A percentile compares a stretch with the other conserved stretches of the same genome.
Evolutionary conservation across 2,113 vertebrate genomes (phyloP).

Genomic region (Cephalophus harveyi): DNA sequence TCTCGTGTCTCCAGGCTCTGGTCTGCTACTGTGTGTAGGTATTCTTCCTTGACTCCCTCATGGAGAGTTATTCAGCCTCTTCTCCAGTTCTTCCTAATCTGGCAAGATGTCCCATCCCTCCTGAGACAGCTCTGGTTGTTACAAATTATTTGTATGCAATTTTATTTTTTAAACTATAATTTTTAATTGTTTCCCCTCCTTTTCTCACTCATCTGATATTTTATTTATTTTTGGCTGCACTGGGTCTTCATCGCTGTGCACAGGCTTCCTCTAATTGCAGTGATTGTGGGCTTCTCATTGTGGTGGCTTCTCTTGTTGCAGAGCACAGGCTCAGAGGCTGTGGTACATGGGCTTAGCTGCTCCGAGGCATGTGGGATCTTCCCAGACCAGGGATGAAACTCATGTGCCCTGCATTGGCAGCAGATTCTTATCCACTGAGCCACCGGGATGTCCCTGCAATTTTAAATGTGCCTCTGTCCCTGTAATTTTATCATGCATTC

Average conservation of each 20-base stretch:
- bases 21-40: neutral
- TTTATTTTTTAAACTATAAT: neutral
- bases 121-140: neutral
- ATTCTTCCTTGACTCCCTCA: neutral
- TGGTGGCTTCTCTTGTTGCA: neutral
- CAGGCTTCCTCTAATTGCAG: neutral
- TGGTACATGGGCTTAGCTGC: neutral
- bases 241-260: neutral
- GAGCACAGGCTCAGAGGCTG: neutral
- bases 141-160: neutral
- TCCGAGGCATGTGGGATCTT: neutral
- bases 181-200: neutral
- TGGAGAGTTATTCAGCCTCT: neutral
- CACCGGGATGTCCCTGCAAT: neutral
- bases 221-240: neutral
- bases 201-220: neutral
- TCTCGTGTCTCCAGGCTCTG: neutral
- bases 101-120: neutral
- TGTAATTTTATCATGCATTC: neutral
- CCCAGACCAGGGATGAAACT: neutral
- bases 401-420: neutral
- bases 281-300: neutral
- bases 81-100: neutral
- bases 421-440: neutral
- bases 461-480: neutral